A percentile compares a stretch with the other conserved stretches of the same genome.
phyloP scores from a whole-genome alignment of 1,140 invertebrate genomes.

The Neodiprion lecontei region DNA sequence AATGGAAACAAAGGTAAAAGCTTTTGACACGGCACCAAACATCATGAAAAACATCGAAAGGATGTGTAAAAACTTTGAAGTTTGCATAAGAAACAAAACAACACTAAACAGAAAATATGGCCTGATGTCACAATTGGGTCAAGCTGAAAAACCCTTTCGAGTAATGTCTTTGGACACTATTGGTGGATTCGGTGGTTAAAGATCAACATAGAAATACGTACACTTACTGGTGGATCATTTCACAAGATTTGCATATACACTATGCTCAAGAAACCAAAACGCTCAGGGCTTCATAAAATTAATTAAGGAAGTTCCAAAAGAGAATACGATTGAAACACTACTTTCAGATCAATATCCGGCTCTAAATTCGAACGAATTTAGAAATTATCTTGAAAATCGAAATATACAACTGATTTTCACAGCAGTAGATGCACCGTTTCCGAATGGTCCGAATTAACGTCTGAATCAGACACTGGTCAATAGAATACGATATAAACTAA shows the following conservation, averaged over 20 bases:
- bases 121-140: conserved; percentile 34
- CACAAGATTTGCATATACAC: conserved; percentile 34
- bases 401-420: conserved; percentile 22
- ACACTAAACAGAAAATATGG: conserved; percentile 25
- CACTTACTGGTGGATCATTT: conserved; percentile 36
- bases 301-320: conserved; percentile 36
- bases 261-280: conserved; percentile 45
- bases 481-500: conserved; percentile 9
- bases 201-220: conserved; percentile 46
- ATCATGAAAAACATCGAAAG: conserved; percentile 22
- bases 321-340: conserved; percentile 39
- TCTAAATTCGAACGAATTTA: conserved; percentile 42
- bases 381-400: conserved; percentile 18
- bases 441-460: no score
- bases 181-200: conserved; percentile 40
- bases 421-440: conserved; percentile 10
- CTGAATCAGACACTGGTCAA: neutral
- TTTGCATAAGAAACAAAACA: conserved; percentile 34
- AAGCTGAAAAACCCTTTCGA: conserved; percentile 40
- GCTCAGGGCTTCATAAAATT: conserved; percentile 50
- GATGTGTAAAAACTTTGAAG: conserved; percentile 21
- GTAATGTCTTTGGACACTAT: conserved; percentile 51
- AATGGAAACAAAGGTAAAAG: conserved; percentile 22
- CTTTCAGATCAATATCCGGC: conserved; percentile 45
- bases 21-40: conserved; percentile 26